These are phyloP conservation scores for Pteronotus mesoamericanus DNA, from an alignment of 2,797 vertebrate species.

Conservation along the genomic window DNA sequence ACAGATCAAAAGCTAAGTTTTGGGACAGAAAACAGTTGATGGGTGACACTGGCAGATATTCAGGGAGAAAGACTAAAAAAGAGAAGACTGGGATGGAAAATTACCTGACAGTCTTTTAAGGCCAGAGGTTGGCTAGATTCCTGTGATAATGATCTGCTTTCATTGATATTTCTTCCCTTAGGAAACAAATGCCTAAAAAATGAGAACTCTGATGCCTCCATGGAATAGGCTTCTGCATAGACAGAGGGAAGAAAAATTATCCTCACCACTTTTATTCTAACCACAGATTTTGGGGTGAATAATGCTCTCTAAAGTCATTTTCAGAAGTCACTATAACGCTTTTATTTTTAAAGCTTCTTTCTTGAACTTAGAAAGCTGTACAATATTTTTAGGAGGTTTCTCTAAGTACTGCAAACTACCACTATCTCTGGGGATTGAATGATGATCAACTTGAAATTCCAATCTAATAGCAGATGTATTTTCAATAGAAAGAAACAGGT, in stretches of 20 bases:
- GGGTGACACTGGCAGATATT: conserved; percentile 42
- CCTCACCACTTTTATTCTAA: background rate
- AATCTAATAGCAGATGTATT: background rate
- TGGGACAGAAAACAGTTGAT: conserved; percentile 47
- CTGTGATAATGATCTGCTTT: conserved; percentile 19
- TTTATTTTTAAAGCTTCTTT: background rate
- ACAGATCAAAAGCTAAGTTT: conserved; percentile 69
- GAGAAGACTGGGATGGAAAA: conserved; percentile 33
- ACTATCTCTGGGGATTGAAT: background rate
- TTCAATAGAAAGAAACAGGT: background rate
- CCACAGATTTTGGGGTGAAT: background rate
- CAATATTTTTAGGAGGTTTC: background rate
- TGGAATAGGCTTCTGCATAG: background rate
- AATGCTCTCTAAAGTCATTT: background rate
- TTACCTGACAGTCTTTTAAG: conserved; percentile 32
- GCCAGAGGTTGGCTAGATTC: conserved; percentile 29
- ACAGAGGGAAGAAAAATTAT: background rate
- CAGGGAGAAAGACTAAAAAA: conserved; percentile 13
- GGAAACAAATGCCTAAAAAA: background rate
- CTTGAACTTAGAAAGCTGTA: conserved; percentile 11
- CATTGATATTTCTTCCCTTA: background rate
- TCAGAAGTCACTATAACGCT: background rate
- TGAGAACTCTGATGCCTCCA: background rate
- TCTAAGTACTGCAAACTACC: background rate
- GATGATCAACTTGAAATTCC: background rate